These are phyloP conservation scores for Scomber scombrus DNA, from an alignment of 2,113 vertebrate genomes.

Conservation along the genomic window DNA sequence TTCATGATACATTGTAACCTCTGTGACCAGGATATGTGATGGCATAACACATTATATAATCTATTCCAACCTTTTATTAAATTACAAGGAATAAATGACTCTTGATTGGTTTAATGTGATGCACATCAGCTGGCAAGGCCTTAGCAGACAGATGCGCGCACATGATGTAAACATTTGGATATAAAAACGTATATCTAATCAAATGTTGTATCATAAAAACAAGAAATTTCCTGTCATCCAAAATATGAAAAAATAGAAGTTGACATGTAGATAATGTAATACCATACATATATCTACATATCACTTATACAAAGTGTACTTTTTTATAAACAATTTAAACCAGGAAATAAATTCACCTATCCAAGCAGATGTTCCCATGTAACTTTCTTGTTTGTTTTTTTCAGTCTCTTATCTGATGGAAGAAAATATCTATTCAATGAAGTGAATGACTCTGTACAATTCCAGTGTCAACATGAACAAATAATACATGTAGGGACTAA, in stretches of 20 bases:
- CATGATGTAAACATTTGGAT: not conserved
- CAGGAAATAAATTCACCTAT: not conserved
- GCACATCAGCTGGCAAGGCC: not conserved
- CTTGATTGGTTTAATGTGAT: not conserved
- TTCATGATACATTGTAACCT: conserved; percentile 53
- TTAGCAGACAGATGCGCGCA: not conserved
- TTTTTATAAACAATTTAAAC: too few species aligned
- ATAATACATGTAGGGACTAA: conserved; percentile 30
- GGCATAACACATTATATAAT: conserved; percentile 21
- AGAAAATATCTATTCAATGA: conserved; percentile 14
- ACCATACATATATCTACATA: too few species aligned
- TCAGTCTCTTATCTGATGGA: not conserved
- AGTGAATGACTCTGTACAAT: conserved; percentile 8
- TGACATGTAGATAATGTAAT: too few species aligned
- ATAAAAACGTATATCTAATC: not conserved
- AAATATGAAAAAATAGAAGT: too few species aligned
- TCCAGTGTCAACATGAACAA: conserved; percentile 49
- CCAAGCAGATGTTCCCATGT: not conserved
- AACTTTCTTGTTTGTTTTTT: not conserved
- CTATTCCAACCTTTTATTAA: conserved; percentile 1
- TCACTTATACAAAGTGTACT: too few species aligned
- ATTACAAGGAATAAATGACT: not conserved
- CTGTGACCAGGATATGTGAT: conserved; percentile 21
- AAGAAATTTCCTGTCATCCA: too few species aligned
- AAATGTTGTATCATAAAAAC: too few species aligned